Base-by-base conservation (phyloP, 1,140 invertebrate species). In the Sycobia sp. region DNA sequence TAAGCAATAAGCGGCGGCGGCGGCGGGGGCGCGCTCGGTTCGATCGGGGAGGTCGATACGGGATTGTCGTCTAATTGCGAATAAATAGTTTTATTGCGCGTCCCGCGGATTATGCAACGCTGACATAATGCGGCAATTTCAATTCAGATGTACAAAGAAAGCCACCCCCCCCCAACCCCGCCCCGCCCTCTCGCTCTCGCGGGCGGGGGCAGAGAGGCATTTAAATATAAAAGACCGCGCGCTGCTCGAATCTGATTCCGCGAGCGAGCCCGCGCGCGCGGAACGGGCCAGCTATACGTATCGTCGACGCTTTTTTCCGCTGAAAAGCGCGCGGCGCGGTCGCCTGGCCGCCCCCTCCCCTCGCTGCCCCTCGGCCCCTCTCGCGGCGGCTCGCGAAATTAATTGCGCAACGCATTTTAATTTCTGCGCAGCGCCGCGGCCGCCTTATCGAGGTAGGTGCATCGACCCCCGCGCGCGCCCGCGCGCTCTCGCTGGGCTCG, bases 381-480 rank as follows among this genome's bases (percentile, higher is more conserved):
- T 11, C 27, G 38, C 14, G 10, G n/a, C 16, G 7, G n/a, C 3
- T 22, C 53, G 53, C 39, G 25, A 58, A 58, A 58, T 58, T 58
- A 58, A 58, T 58, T 58, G 56, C 22, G 44, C 56, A 47, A 47
- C 43, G 56, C 43, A 47, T 58, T 58, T 56, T 58, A 58, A 47
- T 58, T n/a, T 58, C 43, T 11, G 34, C 22, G n/a, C n/a, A n/a
- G n/a, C n/a, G n/a, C n/a, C n/a, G n/a, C 16, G 47, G 23, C 27
- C 18, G 49, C 10, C 43, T 58, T 58, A 58, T 58, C 43, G 44
- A 20, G 25, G n/a, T n/a, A n/a, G n/a, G 54, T 57, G 54, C 54
- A 57, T 57, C 54, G 54, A 57, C 54, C 29, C 29, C 29, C 22
- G 32, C n/a, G 50, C 29, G 5, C 49, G 20, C 13, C 43, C 22